Conservation (phyloP, 1,140 invertebrate species). For the Heliconius eleuchia region DNA sequence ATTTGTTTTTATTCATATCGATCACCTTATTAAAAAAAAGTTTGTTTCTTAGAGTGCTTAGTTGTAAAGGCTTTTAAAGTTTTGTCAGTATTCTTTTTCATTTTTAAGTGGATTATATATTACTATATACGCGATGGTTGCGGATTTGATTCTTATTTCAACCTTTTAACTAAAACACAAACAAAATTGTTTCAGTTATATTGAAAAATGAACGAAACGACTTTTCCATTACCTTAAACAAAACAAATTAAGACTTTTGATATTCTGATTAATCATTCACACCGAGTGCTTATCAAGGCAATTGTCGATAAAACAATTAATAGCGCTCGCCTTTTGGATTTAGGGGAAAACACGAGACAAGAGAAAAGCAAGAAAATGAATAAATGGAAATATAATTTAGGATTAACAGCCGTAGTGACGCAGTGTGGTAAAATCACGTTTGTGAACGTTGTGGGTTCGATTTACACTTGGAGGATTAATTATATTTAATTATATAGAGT, state of each 20-base stretch:
- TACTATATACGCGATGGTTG: too few species aligned
- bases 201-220: not conserved
- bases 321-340: not conserved
- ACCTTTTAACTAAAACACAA: not conserved
- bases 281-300: not conserved
- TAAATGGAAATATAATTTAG: not conserved
- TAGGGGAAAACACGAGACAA: not conserved
- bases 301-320: constrained; percentile 13
- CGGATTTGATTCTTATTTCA: too few species aligned
- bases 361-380: not conserved
- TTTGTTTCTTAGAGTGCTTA: not conserved
- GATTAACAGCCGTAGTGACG: not conserved
- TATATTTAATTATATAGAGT: not conserved
- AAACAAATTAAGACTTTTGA: not conserved
- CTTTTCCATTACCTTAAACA: not conserved
- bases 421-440: too few species aligned
- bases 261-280: constrained; percentile 8
- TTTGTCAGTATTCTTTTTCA: not conserved
- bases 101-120: not conserved
- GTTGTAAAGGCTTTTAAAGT: not conserved
- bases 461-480: not conserved
- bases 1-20: not conserved
- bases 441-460: not conserved
- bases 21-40: not conserved
- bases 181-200: not conserved